These are phyloP conservation scores for Bombus pyrosoma DNA, from an alignment of 1,140 invertebrate genomes.

Conservation along the genomic window DNA sequence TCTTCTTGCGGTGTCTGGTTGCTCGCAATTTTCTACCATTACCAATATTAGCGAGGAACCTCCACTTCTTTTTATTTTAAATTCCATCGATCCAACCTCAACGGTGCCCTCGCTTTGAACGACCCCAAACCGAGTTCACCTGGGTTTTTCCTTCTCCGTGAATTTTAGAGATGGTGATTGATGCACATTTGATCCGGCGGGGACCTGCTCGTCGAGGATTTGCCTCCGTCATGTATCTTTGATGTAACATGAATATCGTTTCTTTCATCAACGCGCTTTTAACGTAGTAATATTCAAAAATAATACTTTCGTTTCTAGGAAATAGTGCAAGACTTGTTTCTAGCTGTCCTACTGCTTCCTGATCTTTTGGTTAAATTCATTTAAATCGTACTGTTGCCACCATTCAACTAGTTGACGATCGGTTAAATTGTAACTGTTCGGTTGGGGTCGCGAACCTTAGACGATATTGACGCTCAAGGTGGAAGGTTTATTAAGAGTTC, in stretches of 20 bases:
- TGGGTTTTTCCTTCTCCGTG: background rate
- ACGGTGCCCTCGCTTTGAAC: background rate
- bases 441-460: no score
- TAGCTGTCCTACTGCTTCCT: rapidly evolving
- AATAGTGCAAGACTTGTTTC: no score
- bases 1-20: conserved; percentile 28
- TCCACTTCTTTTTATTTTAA: conserved; percentile 32
- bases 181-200: conserved; percentile 10
- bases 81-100: conserved; percentile 21
- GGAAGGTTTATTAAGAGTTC: no score
- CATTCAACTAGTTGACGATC: no score
- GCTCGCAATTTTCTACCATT: conserved; percentile 43
- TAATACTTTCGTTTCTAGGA: background rate
- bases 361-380: background rate
- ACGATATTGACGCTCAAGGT: no score
- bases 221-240: background rate
- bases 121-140: background rate
- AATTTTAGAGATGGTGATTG: conserved; percentile 23
- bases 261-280: no score
- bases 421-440: no score
- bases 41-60: conserved; percentile 33
- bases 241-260: background rate
- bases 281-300: background rate
- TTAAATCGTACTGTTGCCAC: background rate
- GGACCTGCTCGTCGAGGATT: background rate